These are phyloP conservation scores for Noctuana brunneofusca DNA, from an alignment of 2,888 invertebrate genomes.

Conservation along the genomic window DNA sequence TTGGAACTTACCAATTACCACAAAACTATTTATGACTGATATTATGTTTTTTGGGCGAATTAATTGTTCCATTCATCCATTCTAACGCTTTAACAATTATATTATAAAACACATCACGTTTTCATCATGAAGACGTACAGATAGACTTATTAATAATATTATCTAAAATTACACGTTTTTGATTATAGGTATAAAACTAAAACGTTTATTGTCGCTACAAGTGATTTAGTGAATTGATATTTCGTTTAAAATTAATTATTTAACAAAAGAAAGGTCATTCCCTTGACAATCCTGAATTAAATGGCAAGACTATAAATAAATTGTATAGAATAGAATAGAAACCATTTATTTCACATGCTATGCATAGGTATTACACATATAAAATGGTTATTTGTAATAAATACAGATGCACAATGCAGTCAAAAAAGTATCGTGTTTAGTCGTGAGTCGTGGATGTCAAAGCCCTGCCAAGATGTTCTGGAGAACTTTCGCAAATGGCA, in stretches of 20 bases:
- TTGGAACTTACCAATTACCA: neutral
- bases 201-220: no score
- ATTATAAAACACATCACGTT: conserved; percentile 1
- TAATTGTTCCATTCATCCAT: neutral
- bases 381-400: no score
- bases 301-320: neutral
- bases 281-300: neutral
- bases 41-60: neutral
- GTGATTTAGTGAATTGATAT: no score
- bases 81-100: neutral
- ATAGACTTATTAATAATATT: neutral
- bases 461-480: conserved; percentile 41
- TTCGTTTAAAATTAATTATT: no score
- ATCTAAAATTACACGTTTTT: neutral
- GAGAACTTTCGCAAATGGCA: conserved; percentile 45
- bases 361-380: no score
- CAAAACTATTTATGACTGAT: neutral
- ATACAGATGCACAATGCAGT: no score
- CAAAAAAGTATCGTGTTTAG: conserved; percentile 11
- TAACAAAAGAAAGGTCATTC: no score
- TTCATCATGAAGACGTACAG: neutral
- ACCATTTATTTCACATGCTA: no score
- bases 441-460: conserved; percentile 38
- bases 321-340: no score
- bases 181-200: neutral